Percentiles rank a stretch among this genome's conserved stretches.
phyloP scores from a whole-genome alignment of 1,140 invertebrate genomes.

The Euwallacea fornicatus region DNA sequence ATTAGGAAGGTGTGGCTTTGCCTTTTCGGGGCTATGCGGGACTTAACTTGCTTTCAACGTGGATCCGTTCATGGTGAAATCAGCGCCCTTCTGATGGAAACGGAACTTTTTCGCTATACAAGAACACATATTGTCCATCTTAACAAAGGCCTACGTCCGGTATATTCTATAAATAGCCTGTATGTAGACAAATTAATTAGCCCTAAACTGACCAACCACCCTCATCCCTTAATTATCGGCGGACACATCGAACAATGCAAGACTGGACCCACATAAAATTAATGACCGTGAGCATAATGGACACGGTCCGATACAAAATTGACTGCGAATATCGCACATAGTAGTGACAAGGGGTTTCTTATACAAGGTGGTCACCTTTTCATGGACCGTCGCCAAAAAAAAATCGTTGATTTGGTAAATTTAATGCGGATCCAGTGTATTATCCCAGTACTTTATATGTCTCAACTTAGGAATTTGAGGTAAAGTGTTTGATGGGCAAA shows the following conservation, averaged over 20 bases:
- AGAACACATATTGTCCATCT: no score
- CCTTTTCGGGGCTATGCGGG: not conserved
- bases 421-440: no score
- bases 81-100: no score
- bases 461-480: no score
- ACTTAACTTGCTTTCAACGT: not conserved
- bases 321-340: slow-evolving; percentile 21
- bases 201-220: slow-evolving; percentile 16
- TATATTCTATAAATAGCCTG: not conserved
- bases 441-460: no score
- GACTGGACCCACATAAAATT: slow-evolving; percentile 11
- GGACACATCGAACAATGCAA: slow-evolving; percentile 18
- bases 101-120: no score
- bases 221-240: slow-evolving; percentile 18
- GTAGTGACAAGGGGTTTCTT: not conserved
- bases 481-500: no score
- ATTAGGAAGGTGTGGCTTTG: not conserved
- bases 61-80: not conserved
- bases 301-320: slow-evolving; percentile 25
- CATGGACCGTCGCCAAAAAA: no score
- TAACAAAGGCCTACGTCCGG: no score
- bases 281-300: slow-evolving; percentile 18
- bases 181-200: slow-evolving; percentile 16
- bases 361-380: not conserved
- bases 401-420: no score